These are phyloP conservation scores for Epinotia ramella DNA, from an alignment of 2,888 invertebrate species.

Conservation along the genomic window DNA sequence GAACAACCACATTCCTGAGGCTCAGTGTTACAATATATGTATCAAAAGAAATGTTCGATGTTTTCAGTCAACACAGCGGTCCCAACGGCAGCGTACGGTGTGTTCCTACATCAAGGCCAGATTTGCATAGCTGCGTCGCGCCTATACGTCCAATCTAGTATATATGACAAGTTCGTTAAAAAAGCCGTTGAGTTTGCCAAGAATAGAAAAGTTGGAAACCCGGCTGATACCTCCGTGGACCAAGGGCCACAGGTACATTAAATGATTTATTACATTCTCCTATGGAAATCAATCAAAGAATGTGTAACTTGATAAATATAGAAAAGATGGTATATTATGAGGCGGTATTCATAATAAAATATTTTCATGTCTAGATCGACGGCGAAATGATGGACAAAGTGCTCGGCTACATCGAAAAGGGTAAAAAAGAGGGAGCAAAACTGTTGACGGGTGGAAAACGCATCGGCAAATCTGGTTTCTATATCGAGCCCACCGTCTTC, in stretches of 20 bases:
- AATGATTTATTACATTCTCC: not conserved
- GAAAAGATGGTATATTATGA: too few relatives aligned
- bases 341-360: not conserved
- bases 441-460: conserved; percentile 87
- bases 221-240: conserved; percentile 54
- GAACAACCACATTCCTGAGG: too few relatives aligned
- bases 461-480: conserved; percentile 87
- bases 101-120: conserved; percentile 67
- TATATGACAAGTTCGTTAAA: conserved; percentile 93
- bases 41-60: not conserved
- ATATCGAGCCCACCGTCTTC: conserved; percentile 89
- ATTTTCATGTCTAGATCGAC: conserved; percentile 78
- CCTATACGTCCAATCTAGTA: conserved; percentile 72
- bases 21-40: not conserved
- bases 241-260: conserved; percentile 62
- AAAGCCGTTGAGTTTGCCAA: conserved; percentile 88
- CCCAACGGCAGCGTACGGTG: conserved; percentile 58
- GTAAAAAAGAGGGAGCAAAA: conserved; percentile 90
- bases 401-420: conserved; percentile 87
- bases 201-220: conserved; percentile 87
- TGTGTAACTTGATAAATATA: not conserved
- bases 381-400: conserved; percentile 88
- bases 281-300: not conserved
- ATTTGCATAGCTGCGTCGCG: conserved; percentile 69
- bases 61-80: conserved; percentile 63